Percentiles rank a stretch among this genome's conserved stretches.
Evolutionary conservation across 1,140 invertebrate genomes (phyloP).

Genomic region (Camponotus vicinus): DNA sequence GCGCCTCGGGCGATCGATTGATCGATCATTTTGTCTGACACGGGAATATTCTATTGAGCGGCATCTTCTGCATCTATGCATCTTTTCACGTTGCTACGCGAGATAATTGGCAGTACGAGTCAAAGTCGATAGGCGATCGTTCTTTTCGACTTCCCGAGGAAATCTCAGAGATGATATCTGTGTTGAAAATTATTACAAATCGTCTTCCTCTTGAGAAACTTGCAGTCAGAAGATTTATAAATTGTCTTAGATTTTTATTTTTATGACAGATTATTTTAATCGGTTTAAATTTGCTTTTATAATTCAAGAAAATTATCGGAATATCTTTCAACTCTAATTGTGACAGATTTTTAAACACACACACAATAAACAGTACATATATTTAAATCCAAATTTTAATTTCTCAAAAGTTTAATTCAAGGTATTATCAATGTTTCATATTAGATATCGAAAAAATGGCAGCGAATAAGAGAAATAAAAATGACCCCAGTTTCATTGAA

Average conservation of each 20-base stretch:
- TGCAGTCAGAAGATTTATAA: not conserved
- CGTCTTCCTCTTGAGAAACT: not conserved
- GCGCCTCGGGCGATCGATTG: constrained; percentile 41
- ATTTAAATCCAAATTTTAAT: not conserved
- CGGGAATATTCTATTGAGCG: constrained; percentile 15
- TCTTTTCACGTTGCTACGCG: constrained; percentile 1
- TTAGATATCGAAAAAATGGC: not conserved
- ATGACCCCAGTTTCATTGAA: not conserved
- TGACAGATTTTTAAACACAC: too few relatives aligned
- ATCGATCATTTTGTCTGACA: constrained; percentile 20
- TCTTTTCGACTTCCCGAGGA: not conserved
- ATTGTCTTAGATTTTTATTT: not conserved
- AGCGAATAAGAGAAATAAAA: not conserved
- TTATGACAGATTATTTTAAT: not conserved
- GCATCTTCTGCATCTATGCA: constrained; percentile 19
- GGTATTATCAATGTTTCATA: not conserved
- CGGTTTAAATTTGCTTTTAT: not conserved
- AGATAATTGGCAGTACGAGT: constrained; percentile 11
- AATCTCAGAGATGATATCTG: not conserved
- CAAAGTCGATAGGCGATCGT: not conserved
- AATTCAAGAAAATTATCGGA: not conserved
- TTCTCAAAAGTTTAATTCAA: not conserved
- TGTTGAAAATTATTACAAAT: not conserved
- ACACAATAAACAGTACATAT: not conserved
- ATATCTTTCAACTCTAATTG: not conserved